phyloP scores from a whole-genome alignment of 1,140 invertebrate genomes.

The Pteromalus puparum region DNA sequence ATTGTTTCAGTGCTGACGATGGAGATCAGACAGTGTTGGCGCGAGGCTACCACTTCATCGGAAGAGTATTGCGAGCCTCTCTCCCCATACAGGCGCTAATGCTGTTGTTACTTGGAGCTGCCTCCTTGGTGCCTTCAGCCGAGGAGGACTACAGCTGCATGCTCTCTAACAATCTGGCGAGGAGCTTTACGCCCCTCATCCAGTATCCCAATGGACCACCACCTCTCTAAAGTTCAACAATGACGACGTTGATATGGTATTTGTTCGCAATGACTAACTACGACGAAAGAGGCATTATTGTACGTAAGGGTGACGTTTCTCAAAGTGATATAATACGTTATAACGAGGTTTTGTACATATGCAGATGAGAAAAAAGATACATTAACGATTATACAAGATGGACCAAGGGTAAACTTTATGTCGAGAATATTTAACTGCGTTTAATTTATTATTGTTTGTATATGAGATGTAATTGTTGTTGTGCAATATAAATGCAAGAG shows the following conservation, averaged over 20 bases:
- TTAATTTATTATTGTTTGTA: slow-evolving; percentile 56
- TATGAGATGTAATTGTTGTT: slow-evolving; percentile 48
- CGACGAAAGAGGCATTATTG: not conserved
- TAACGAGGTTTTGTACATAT: slow-evolving; percentile 47
- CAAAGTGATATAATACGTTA: slow-evolving; percentile 30
- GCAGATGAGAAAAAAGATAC: not conserved
- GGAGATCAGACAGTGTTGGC: slow-evolving; percentile 78
- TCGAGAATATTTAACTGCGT: slow-evolving; percentile 46
- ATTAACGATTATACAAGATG: slow-evolving; percentile 38
- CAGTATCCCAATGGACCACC: slow-evolving; percentile 92
- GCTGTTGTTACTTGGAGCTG: slow-evolving; percentile 90
- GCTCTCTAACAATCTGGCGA: slow-evolving; percentile 87
- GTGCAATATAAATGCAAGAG: slow-evolving; percentile 45
- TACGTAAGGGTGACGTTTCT: not conserved
- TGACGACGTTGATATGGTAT: not conserved
- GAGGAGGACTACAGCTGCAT: slow-evolving; percentile 91
- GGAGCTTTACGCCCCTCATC: slow-evolving; percentile 89
- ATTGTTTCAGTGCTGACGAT: slow-evolving; percentile 75
- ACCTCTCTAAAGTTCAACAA: slow-evolving; percentile 81
- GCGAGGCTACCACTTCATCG: slow-evolving; percentile 87
- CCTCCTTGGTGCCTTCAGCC: slow-evolving; percentile 88
- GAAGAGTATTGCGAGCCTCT: slow-evolving; percentile 90
- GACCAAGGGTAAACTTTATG: slow-evolving; percentile 49
- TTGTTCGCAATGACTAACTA: not conserved
- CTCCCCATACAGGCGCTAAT: slow-evolving; percentile 93